A percentile compares a stretch with the other conserved stretches of the same genome.
Evolutionary conservation across 2,113 vertebrate species (phyloP).

Genomic region (Calidris pygmaea): DNA sequence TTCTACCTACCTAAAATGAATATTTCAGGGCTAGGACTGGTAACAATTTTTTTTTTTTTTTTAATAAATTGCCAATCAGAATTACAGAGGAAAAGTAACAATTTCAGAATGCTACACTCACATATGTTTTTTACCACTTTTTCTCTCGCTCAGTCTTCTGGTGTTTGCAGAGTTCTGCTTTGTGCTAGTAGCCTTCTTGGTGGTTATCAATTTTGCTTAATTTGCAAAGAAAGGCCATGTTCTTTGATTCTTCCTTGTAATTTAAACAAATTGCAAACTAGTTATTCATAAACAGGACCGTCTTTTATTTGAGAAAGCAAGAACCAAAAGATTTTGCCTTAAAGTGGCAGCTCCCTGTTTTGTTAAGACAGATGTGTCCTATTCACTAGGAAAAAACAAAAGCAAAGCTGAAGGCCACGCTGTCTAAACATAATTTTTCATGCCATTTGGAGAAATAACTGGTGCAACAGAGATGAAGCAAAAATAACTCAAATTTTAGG

Average conservation of each 20-base stretch:
- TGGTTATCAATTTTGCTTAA: neutral
- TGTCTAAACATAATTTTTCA: neutral
- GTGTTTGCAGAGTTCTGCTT: neutral
- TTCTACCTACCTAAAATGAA: neutral
- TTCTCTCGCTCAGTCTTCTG: neutral
- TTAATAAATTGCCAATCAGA: neutral
- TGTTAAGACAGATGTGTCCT: neutral
- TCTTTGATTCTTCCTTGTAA: neutral
- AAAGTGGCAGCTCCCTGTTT: neutral
- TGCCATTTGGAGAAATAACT: neutral
- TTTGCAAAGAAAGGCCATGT: neutral
- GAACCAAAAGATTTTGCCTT: slow-evolving; percentile 1
- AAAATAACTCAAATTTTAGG: neutral
- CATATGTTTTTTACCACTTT: neutral
- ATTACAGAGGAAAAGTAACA: neutral
- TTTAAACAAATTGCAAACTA: neutral
- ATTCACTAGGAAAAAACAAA: neutral
- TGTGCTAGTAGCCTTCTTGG: neutral
- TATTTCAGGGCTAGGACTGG: neutral
- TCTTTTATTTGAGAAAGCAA: neutral
- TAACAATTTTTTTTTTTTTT: neutral
- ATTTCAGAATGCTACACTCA: neutral
- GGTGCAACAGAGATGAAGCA: neutral
- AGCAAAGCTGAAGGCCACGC: neutral
- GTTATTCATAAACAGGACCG: neutral